Percentiles rank a stretch among this genome's conserved stretches.
These are phyloP conservation scores for Eustalomyia histrio DNA, from an alignment of 2,888 invertebrate genomes.

Conservation along the genomic window DNA sequence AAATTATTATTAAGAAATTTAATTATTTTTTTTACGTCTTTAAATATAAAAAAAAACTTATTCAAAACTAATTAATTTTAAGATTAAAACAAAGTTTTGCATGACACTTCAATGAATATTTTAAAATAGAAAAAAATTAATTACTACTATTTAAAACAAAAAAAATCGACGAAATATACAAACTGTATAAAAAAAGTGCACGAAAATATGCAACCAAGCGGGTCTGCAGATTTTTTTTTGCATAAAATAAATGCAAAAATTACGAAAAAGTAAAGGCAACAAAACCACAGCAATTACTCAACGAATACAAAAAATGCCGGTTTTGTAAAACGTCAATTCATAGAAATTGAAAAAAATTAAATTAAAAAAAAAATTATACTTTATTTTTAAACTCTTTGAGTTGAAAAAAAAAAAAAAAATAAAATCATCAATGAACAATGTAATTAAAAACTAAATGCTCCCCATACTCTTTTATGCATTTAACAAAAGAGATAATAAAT, in stretches of 20 bases:
- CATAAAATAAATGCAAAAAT: slow-evolving; percentile 20
- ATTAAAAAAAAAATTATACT: not conserved
- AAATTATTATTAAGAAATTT: not conserved
- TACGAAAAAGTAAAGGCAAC: not conserved
- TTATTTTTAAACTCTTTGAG: not conserved
- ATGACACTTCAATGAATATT: slow-evolving; percentile 31
- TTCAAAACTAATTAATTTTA: slow-evolving; percentile 2
- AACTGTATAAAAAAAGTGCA: slow-evolving; percentile 30
- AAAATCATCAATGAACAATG: not conserved
- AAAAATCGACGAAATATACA: not conserved
- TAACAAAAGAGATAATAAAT: not conserved
- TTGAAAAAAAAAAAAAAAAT: not conserved
- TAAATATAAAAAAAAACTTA: slow-evolving; percentile 8
- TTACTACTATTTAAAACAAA: slow-evolving; percentile 22
- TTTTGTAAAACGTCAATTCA: slow-evolving; percentile 30
- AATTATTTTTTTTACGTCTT: not conserved
- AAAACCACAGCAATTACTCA: slow-evolving; percentile 35
- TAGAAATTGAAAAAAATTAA: not conserved
- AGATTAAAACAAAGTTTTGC: slow-evolving; percentile 30
- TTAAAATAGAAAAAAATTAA: slow-evolving; percentile 10
- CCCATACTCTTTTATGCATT: not conserved
- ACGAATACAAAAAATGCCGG: slow-evolving; percentile 20
- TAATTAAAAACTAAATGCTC: not conserved
- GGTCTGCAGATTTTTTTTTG: not conserved
- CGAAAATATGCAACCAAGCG: slow-evolving; percentile 59